A percentile compares a stretch with the other conserved stretches of the same genome.
Conservation (phyloP, 2,797 vertebrate species). For the Chrysocyon brachyurus region DNA sequence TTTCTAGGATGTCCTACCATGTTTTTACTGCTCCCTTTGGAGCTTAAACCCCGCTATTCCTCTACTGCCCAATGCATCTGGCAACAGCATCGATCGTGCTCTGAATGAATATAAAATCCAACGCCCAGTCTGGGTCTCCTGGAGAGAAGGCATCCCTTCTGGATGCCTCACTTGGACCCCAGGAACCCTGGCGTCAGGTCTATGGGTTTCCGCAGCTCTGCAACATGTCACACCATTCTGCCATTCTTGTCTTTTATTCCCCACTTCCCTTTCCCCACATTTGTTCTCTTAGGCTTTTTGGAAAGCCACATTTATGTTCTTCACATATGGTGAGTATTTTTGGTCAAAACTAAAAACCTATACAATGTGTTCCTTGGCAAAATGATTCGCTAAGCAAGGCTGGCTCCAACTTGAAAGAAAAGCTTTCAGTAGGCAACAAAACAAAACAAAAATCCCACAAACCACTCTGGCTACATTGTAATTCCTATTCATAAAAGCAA, state of each 20-base stretch:
- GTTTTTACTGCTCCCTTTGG: neutral
- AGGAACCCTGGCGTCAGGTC: neutral
- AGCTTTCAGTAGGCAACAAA: conserved; percentile 46
- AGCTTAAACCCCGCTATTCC: neutral
- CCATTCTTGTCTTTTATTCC: neutral
- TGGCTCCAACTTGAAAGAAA: conserved; percentile 72
- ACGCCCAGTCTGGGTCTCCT: neutral
- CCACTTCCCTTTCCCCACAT: neutral
- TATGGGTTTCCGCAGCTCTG: neutral
- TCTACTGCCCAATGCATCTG: neutral
- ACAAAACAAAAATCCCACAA: conserved; percentile 55
- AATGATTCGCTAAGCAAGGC: conserved; percentile 46
- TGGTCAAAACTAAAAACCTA: conserved; percentile 32
- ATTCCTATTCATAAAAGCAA: conserved; percentile 67
- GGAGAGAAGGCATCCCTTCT: neutral
- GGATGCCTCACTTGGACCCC: neutral
- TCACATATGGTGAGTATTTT: conserved; percentile 63
- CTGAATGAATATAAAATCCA: neutral
- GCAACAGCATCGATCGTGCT: neutral
- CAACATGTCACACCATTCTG: neutral
- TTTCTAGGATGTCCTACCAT: neutral
- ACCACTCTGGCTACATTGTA: neutral
- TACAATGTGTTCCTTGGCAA: conserved; percentile 28
- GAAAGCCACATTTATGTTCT: conserved; percentile 28
- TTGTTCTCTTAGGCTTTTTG: conserved; percentile 30